phyloP scores from a whole-genome alignment of 2,113 vertebrate species.

The Xenopus tropicalis region UCB_Xtro_10.0 CM004445.2:2076501-2077000 shows the following conservation, averaged over 20 bases:
- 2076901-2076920: conserved; percentile 65
- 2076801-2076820: background rate
- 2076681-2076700: no score
- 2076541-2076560: conserved; percentile 72
- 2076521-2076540: conserved; percentile 84
- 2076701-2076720: no score
- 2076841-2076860: conserved; percentile 63
- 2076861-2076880: conserved; percentile 60
- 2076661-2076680: background rate
- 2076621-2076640: background rate
- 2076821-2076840: no score
- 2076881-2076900: conserved; percentile 64
- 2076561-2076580: conserved; percentile 78
- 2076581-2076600: conserved; percentile 84
- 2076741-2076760: no score
- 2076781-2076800: no score
- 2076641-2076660: background rate
- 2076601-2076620: conserved; percentile 28
- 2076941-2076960: conserved; percentile 67
- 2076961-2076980: background rate
- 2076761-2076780: no score
- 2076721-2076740: no score
- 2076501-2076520: conserved; percentile 73
- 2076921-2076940: conserved; percentile 73
- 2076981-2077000: no score